These are phyloP conservation scores for Agonum fuliginosum DNA, from an alignment of 2,888 invertebrate species.

Conservation along the genomic window DNA sequence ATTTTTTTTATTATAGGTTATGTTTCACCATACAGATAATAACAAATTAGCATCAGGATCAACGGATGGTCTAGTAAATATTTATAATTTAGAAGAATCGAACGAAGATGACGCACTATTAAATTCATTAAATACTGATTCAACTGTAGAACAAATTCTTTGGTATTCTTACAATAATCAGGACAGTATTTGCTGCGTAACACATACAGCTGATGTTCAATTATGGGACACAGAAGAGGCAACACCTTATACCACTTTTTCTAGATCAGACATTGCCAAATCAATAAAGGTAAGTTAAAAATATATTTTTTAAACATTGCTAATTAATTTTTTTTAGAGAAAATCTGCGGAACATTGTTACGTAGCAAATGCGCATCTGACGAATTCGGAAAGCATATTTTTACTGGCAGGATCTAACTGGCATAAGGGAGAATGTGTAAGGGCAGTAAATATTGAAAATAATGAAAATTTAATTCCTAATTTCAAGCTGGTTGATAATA, in stretches of 20 bases:
- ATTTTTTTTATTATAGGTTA: constrained; percentile 73
- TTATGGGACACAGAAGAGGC: constrained; percentile 81
- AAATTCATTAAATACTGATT: constrained; percentile 86
- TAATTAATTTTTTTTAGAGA: constrained; percentile 72
- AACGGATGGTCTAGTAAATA: constrained; percentile 89
- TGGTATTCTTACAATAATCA: constrained; percentile 74
- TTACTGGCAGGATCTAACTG: constrained; percentile 80
- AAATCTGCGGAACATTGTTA: constrained; percentile 79
- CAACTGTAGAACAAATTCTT: constrained; percentile 80
- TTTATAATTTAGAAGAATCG: constrained; percentile 84
- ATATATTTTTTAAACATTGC: not conserved
- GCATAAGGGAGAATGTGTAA: constrained; percentile 77
- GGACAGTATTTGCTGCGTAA: constrained; percentile 79
- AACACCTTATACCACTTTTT: constrained; percentile 76
- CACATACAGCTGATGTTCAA: constrained; percentile 82
- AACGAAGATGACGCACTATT: constrained; percentile 87
- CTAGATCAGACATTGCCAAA: constrained; percentile 77
- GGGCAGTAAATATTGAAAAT: constrained; percentile 72
- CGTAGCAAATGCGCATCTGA: constrained; percentile 77
- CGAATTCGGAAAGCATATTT: constrained; percentile 73
- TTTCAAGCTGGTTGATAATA: constrained; percentile 78
- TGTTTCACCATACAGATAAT: constrained; percentile 82
- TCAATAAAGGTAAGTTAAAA: constrained; percentile 74
- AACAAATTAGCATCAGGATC: constrained; percentile 85
- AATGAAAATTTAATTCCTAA: constrained; percentile 75